These are phyloP conservation scores for Malacosoma neustria DNA, from an alignment of 2,888 invertebrate genomes.

Conservation along the genomic window DNA sequence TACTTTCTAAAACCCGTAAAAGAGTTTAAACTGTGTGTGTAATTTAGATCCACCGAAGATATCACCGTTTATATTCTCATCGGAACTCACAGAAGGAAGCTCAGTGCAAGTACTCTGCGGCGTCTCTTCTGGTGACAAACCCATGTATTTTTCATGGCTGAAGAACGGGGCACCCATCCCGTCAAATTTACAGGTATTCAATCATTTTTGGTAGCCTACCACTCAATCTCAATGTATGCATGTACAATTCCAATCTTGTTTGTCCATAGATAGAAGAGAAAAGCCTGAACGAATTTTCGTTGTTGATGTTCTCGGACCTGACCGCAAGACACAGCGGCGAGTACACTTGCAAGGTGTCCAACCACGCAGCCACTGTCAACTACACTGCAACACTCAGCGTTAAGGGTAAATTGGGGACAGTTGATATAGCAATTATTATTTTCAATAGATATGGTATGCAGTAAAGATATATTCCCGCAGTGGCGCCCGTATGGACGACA, in stretches of 20 bases:
- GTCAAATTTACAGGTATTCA: constrained; percentile 77
- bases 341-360: constrained; percentile 82
- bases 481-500: constrained; percentile 81
- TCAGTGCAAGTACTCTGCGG: constrained; percentile 87
- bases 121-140: constrained; percentile 82
- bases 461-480: constrained; percentile 63
- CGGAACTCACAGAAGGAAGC: constrained; percentile 86
- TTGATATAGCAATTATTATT: too few relatives aligned
- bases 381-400: constrained; percentile 80
- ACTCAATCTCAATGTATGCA: neutral
- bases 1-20: too few relatives aligned
- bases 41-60: constrained; percentile 88
- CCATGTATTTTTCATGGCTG: constrained; percentile 80
- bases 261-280: constrained; percentile 76
- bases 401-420: too few relatives aligned
- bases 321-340: constrained; percentile 78
- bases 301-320: constrained; percentile 80
- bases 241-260: too few relatives aligned
- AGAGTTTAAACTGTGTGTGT: neutral
- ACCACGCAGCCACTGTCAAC: constrained; percentile 79
- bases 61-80: constrained; percentile 89
- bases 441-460: too few relatives aligned
- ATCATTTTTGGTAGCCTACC: constrained; percentile 22
- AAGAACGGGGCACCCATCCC: constrained; percentile 78
- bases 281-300: constrained; percentile 80